Conservation (phyloP, 1,140 invertebrate species). For the Drosophila nikananu region DNA sequence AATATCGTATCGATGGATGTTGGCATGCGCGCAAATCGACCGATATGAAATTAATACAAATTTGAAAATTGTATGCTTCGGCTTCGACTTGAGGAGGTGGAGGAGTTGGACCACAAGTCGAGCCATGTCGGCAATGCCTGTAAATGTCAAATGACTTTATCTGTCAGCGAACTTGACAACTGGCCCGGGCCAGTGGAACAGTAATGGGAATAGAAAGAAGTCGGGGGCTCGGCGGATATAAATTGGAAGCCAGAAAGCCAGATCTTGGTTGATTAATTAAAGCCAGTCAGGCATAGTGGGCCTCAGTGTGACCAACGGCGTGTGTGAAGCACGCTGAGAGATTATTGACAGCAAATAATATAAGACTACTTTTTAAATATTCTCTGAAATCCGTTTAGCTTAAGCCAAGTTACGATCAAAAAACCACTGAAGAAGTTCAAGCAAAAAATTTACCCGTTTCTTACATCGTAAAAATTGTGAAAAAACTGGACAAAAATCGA, state of each 20-base stretch:
- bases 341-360: conserved; percentile 1
- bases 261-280: conserved; percentile 66
- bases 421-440: too few species aligned
- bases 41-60: conserved; percentile 82
- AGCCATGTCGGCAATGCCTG: conserved; percentile 74
- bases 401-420: too few species aligned
- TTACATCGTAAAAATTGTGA: too few species aligned
- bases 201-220: conserved; percentile 38
- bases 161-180: conserved; percentile 80
- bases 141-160: conserved; percentile 84
- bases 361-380: not conserved
- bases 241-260: conserved; percentile 31
- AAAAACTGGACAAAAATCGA: too few species aligned
- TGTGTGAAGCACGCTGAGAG: conserved; percentile 1
- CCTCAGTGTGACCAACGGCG: conserved; percentile 7
- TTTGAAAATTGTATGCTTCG: conserved; percentile 71
- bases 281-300: conserved; percentile 22
- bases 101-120: conserved; percentile 17
- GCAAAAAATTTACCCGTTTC: too few species aligned
- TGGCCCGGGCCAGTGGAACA: conserved; percentile 33
- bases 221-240: conserved; percentile 9
- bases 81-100: conserved; percentile 21
- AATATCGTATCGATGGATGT: conserved; percentile 43
- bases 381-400: too few species aligned
- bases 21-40: conserved; percentile 60